These are phyloP conservation scores for Dipodomys merriami DNA, from an alignment of 2,113 vertebrate species.

Conservation along the genomic window DNA sequence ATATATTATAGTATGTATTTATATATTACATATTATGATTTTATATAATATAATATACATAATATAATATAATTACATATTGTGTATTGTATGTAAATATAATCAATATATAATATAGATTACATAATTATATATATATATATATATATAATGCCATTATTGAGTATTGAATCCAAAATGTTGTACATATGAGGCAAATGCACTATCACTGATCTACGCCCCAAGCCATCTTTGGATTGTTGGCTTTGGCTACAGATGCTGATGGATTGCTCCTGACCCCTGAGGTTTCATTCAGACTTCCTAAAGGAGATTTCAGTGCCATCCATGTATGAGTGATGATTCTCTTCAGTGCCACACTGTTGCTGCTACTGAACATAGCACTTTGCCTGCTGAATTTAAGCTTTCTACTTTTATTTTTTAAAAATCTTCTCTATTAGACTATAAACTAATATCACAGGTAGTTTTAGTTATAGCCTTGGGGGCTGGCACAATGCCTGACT, in stretches of 20 bases:
- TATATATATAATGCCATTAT: not conserved
- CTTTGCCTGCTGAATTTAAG: not conserved
- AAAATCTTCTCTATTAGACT: not conserved
- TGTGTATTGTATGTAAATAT: too few relatives aligned
- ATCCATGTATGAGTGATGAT: not conserved
- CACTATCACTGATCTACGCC: not conserved
- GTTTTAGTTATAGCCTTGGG: not conserved
- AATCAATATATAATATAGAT: too few relatives aligned
- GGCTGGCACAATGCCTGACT: not conserved
- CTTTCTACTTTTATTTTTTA: not conserved
- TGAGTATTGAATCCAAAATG: not conserved
- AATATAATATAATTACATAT: too few relatives aligned
- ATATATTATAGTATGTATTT: too few relatives aligned
- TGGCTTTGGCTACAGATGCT: not conserved
- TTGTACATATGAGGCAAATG: too few relatives aligned
- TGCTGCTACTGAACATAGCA: not conserved
- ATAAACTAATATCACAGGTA: not conserved
- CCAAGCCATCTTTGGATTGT: not conserved
- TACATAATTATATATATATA: too few relatives aligned
- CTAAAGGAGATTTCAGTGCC: not conserved
- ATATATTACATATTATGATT: too few relatives aligned
- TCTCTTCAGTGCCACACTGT: too few relatives aligned
- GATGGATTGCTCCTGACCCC: not conserved
- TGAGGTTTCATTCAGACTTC: accelerated
- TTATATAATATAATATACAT: too few relatives aligned